A percentile compares a stretch with the other conserved stretches of the same genome.
Evolutionary conservation across 2,797 vertebrate genomes (phyloP).

Genomic region (Sciurus carolinensis): DNA sequence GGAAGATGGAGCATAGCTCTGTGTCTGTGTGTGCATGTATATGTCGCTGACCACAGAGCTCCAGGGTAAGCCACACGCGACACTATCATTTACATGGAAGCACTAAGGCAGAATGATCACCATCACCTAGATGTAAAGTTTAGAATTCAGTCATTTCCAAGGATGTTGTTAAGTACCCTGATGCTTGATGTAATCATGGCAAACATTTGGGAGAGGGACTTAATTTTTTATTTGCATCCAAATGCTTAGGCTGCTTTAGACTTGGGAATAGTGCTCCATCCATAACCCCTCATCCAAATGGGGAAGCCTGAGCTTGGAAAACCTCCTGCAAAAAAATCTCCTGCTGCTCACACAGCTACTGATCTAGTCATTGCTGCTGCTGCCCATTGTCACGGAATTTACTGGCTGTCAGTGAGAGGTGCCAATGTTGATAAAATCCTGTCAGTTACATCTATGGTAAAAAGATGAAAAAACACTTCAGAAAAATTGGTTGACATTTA

Average conservation of each 20-base stretch:
- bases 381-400: neutral
- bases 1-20: neutral
- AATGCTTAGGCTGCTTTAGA: neutral
- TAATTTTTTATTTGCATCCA: slow-evolving; percentile 30
- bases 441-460: neutral
- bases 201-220: slow-evolving; percentile 38
- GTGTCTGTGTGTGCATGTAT: too few species aligned
- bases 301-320: neutral
- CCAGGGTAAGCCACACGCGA: neutral
- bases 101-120: slow-evolving; percentile 40
- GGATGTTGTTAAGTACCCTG: slow-evolving; percentile 32
- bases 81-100: slow-evolving; percentile 10
- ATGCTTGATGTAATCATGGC: slow-evolving; percentile 43
- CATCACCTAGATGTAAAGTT: slow-evolving; percentile 36
- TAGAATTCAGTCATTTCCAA: slow-evolving; percentile 50
- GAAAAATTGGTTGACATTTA: slow-evolving; percentile 1
- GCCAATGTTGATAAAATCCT: neutral
- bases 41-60: neutral
- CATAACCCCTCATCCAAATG: neutral
- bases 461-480: slow-evolving; percentile 11
- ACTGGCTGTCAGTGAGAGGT: neutral
- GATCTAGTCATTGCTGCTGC: neutral
- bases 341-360: neutral
- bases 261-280: neutral
- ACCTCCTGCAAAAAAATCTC: neutral